Evolutionary conservation across 2,888 invertebrate genomes (phyloP), one percentile per base, ranked within the genome.

Genomic region (Heliconius hortense): DNA sequence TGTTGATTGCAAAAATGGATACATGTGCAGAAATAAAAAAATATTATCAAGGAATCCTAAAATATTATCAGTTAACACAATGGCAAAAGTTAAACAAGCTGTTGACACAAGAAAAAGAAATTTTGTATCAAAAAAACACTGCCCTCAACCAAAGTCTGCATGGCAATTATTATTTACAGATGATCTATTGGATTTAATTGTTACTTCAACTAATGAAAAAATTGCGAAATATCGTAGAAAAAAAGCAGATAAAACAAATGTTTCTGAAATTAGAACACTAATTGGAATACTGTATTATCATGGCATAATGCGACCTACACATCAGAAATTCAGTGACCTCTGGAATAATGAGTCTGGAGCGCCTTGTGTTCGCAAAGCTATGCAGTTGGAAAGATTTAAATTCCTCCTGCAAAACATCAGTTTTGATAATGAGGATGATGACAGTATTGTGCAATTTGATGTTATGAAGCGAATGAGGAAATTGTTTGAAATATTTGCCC

Each of bases 241-340:
- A 72, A 79, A 80, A 74, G 79, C 81, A 21, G 77, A 79, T 24
- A 76, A 81, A 28, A 91, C 90, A 21, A 88, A 82, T 79, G 81
- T 87, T 72, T 81, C 79, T 68, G 94, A 94, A 89, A 85, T 94
- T 76, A 92, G 88, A 85, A 85, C 87, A 69, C 80, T 94, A 71
- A 89, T 94, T 77, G 93, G 93, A 48, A 89, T 94, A 81, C 82
- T 94, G 76, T 94, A 94, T 82, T 84, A 92, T 70, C 89, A 90
- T 79, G 94, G 93, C 10, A 88, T 93, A 80, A 89, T 90, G 87
- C 86, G 93, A 79, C 88, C 93, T 35, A 90, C 90, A 26, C 88
- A 91, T 86, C 88, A 89, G 77, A 89, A 88, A 82, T 84, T 84
- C 71, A 82, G 80, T 81, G 92, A 94, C 80, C 88, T 94, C 78